These are phyloP conservation scores for Hofmannophila pseudospretella DNA, from an alignment of 2,888 invertebrate genomes.

Conservation along the genomic window DNA sequence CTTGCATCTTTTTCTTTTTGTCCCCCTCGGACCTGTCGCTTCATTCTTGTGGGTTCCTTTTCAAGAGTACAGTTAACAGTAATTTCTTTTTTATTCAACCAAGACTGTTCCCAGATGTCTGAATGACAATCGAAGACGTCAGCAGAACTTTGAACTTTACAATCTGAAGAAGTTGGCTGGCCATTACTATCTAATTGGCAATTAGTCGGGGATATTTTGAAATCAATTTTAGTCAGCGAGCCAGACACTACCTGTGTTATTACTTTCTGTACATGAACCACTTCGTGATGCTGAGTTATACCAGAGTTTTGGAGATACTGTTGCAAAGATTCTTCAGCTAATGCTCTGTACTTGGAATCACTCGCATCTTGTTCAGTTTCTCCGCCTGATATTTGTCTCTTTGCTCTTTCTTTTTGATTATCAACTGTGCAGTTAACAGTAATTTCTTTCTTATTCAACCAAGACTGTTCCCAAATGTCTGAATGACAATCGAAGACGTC, in stretches of 20 bases:
- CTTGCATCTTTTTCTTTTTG: neutral
- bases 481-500: slow-evolving; percentile 45
- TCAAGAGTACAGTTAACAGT: slow-evolving; percentile 7
- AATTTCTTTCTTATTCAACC: slow-evolving; percentile 60
- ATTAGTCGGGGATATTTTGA: slow-evolving; percentile 13
- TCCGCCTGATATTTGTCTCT: slow-evolving; percentile 15
- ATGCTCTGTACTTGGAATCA: slow-evolving; percentile 16
- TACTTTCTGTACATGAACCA: slow-evolving; percentile 19
- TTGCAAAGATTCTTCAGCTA: slow-evolving; percentile 24
- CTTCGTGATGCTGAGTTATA: slow-evolving; percentile 9
- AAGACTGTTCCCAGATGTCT: slow-evolving; percentile 18
- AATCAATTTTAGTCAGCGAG: slow-evolving; percentile 16
- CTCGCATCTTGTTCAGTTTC: slow-evolving; percentile 10
- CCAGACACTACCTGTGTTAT: slow-evolving; percentile 24
- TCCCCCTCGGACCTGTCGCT: slow-evolving; percentile 2
- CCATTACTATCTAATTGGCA: slow-evolving; percentile 4
- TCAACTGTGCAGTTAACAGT: slow-evolving; percentile 10
- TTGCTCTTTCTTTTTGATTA: slow-evolving; percentile 12
- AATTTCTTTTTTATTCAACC: slow-evolving; percentile 15
- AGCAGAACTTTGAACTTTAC: slow-evolving; percentile 1
- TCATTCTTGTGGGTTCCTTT: no score
- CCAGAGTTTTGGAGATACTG: slow-evolving; percentile 20
- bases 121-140: slow-evolving; percentile 15
- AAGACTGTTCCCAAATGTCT: slow-evolving; percentile 76
- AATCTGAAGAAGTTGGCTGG: neutral